phyloP scores from a whole-genome alignment of 1,140 invertebrate genomes.

The Drosophila orosa region DNA sequence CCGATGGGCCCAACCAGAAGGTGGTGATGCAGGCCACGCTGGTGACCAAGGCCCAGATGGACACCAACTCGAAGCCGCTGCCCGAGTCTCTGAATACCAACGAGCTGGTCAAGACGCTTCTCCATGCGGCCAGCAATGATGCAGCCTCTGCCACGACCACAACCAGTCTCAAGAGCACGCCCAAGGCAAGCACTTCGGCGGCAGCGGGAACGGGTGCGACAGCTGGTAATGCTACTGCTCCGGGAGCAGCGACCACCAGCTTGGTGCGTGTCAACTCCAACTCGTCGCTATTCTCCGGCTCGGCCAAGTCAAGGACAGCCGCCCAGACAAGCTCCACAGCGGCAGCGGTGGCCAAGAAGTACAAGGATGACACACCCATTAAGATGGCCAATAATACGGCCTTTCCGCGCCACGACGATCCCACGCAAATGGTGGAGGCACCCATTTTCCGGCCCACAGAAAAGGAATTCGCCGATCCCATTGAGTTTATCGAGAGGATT shows the following conservation, averaged over 20 bases:
- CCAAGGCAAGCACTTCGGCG: constrained; percentile 83
- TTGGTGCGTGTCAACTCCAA: constrained; percentile 78
- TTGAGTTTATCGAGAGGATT: constrained; percentile 95
- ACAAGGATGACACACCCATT: constrained; percentile 81
- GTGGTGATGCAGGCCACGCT: constrained; percentile 88
- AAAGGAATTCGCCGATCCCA: constrained; percentile 95
- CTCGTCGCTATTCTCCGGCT: constrained; percentile 76
- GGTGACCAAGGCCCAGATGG: constrained; percentile 87
- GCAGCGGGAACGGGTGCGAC: constrained; percentile 36
- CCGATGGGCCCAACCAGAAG: constrained; percentile 87
- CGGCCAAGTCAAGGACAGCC: constrained; percentile 73
- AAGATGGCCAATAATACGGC: constrained; percentile 85
- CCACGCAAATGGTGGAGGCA: constrained; percentile 90
- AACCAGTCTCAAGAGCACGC: constrained; percentile 85
- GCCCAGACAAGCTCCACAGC: constrained; percentile 43
- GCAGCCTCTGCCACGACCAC: constrained; percentile 47
- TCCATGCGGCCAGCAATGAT: constrained; percentile 65
- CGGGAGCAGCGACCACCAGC: constrained; percentile 8
- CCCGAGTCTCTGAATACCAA: constrained; percentile 73
- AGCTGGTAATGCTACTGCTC: not conserved
- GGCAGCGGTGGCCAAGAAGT: constrained; percentile 66
- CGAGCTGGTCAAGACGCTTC: constrained; percentile 77
- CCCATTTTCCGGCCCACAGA: constrained; percentile 93
- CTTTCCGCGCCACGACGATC: constrained; percentile 85
- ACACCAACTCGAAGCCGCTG: constrained; percentile 83